Evolutionary conservation across 1,140 invertebrate species (phyloP), one percentile per base, ranked within the genome.

Genomic region (Pristionchus pacificus): DNA sequence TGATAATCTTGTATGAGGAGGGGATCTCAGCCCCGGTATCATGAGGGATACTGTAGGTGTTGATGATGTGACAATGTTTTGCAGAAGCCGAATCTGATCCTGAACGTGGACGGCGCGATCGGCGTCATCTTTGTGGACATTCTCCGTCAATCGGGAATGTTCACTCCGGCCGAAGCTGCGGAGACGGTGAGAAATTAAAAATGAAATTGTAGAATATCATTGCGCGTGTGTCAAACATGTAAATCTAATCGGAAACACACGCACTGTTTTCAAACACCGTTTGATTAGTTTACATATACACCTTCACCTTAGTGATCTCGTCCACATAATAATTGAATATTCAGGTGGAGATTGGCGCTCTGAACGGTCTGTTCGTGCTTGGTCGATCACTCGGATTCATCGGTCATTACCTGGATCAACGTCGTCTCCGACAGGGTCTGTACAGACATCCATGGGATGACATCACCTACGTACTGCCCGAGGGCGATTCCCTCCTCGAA

Each of bases 361-460:
- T 99, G 75, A 99, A 99, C 86, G 97, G 95, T 14, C 87, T 99
- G 30, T 99, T 99, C 87, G 95, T 99, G 28, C 88, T 99, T 49
- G 97, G 97, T 38, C 89, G 97, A 76, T 96, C 92, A 84, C 95
- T 98, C 88, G 97, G 97, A 72, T 97, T 99, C 82, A 96, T 99
- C 84, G 96, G 91, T 91, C 84, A 85, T 86, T 84, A 60, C 38
- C 38, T 49, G 6, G 38, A 49, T 49, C 38, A 49, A 19, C 97
- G 95, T 86, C 88, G 96, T 75, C 88, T 99, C 85, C 97, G 98
- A 84, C 97, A 99, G 88, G 96, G 95, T 15, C 88, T 99, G 6
- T 99, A 99, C 86, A 90, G 97, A 78, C 96, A 98, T 87, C 97
- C 97, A 19, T 99, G 96, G 96, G 97, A 99, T 85, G 97, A 99